A percentile compares a stretch with the other conserved stretches of the same genome.
Evolutionary conservation across 2,113 vertebrate species (phyloP).

Genomic region (Psilopsiagon aymara): DNA sequence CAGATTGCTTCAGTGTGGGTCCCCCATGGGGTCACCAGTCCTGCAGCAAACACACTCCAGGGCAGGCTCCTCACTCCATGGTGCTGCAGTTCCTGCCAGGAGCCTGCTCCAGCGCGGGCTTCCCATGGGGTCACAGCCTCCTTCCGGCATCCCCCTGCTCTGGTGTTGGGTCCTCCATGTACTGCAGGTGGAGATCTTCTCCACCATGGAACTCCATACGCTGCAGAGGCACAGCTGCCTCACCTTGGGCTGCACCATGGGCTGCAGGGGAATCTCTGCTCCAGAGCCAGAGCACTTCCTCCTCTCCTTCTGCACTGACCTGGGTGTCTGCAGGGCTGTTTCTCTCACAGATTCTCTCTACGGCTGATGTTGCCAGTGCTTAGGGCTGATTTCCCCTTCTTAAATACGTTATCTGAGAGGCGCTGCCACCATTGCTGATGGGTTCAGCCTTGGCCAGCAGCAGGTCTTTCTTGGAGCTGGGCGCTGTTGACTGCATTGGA

Average conservation of each 20-base stretch:
- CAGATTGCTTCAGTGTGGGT: too few relatives aligned
- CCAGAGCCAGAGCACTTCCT: too few relatives aligned
- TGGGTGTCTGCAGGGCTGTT: neutral
- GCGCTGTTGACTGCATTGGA: neutral
- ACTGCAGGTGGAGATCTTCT: neutral
- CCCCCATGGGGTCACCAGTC: neutral
- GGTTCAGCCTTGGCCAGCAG: neutral
- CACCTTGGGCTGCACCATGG: neutral
- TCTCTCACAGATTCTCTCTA: neutral
- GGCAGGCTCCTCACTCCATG: neutral
- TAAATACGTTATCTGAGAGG: neutral
- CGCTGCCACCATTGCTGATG: neutral
- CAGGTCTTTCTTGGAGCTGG: neutral
- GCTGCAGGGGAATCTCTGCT: neutral
- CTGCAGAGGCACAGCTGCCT: neutral
- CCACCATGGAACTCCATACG: neutral
- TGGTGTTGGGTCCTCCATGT: fast-evolving
- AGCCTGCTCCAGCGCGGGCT: neutral
- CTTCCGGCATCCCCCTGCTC: neutral
- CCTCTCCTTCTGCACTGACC: neutral
- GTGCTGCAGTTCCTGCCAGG: neutral
- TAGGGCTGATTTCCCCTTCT: neutral
- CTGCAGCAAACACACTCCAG: neutral
- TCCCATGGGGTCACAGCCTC: neutral
- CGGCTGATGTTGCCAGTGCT: neutral